Percentiles rank a stretch among this genome's conserved stretches.
These are phyloP conservation scores for Drosophila neonasuta DNA, from an alignment of 2,888 invertebrate genomes.

Conservation along the genomic window DNA sequence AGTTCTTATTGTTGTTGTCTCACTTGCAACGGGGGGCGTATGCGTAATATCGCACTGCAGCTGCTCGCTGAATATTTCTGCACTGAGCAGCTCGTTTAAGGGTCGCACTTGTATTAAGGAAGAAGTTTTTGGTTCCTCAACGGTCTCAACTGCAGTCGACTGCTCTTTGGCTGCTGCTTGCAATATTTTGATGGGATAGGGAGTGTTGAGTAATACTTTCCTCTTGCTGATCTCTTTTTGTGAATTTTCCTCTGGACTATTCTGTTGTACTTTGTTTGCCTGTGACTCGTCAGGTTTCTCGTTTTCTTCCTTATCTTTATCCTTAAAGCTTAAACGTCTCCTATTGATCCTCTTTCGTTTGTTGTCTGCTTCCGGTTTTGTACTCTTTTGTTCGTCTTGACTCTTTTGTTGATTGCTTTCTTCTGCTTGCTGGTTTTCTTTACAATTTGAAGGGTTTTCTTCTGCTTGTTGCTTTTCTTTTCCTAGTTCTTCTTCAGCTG, in stretches of 20 bases:
- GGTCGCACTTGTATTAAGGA: conserved; percentile 77
- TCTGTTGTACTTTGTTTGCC: background rate
- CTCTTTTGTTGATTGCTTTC: background rate
- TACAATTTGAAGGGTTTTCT: background rate
- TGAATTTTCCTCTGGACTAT: background rate
- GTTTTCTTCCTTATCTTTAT: background rate
- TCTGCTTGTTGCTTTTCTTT: background rate
- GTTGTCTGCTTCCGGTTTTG: background rate
- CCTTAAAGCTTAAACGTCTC: background rate
- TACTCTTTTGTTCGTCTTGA: background rate
- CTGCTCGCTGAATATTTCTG: conserved; percentile 55
- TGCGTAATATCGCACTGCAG: background rate
- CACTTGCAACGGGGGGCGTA: background rate
- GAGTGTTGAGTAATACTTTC: background rate
- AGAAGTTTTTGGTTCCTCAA: conserved; percentile 5
- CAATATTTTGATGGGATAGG: background rate
- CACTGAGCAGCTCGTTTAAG: conserved; percentile 66
- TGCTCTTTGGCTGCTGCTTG: background rate
- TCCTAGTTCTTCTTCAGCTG: background rate
- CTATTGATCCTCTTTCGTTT: background rate
- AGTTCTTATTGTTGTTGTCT: background rate
- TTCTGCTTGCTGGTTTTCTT: conserved; percentile 1
- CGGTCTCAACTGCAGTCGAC: background rate
- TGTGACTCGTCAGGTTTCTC: background rate
- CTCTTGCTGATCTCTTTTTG: background rate